Conservation (phyloP, 2,113 vertebrate genomes). For the Tachysurus vachellii region DNA sequence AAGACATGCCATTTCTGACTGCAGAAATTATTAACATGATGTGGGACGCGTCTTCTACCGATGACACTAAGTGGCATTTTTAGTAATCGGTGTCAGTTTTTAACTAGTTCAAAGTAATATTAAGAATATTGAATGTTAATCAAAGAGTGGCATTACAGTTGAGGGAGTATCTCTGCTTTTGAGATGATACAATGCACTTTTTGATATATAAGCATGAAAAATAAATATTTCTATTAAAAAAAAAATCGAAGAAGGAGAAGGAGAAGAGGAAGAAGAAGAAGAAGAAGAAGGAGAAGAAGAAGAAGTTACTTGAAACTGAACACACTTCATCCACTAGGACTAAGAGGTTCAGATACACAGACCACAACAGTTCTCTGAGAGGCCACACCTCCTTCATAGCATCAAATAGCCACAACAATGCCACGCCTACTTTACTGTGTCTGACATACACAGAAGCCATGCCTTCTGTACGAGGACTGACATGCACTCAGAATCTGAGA, state of each 20-base stretch:
- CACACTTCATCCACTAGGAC: no score
- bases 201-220: background rate
- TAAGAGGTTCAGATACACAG: no score
- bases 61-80: background rate
- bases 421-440: background rate
- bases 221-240: no score
- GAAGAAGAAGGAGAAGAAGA: no score
- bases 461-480: background rate
- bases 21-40: background rate
- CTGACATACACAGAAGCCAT: no score
- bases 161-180: background rate
- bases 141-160: background rate
- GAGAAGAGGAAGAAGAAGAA: no score
- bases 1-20: background rate
- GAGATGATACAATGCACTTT: background rate
- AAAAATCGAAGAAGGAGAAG: no score
- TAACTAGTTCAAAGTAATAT: background rate
- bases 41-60: background rate
- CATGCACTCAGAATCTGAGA: background rate
- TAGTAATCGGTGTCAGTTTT: background rate
- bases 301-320: no score
- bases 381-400: no score
- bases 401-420: no score
- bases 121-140: background rate
- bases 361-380: background rate